A percentile compares a stretch with the other conserved stretches of the same genome.
Evolutionary conservation across 2,797 vertebrate species (phyloP).

Genomic region (Gallinago stenura): DNA sequence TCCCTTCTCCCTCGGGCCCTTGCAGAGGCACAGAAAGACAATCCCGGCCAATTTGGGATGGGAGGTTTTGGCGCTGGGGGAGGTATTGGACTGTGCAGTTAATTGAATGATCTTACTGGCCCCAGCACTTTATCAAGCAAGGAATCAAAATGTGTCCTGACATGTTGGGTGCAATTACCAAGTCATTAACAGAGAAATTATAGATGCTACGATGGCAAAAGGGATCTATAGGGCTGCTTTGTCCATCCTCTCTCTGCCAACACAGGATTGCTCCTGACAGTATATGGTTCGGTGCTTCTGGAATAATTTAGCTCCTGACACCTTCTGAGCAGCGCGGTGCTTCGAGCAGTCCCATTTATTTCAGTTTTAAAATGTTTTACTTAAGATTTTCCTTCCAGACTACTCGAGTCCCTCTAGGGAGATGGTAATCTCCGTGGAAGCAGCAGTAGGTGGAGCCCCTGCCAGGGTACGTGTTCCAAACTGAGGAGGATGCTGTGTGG

Average conservation of each 20-base stretch:
- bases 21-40: not conserved
- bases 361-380: not conserved
- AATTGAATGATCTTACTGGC: slow-evolving; percentile 11
- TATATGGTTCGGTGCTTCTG: not conserved
- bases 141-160: slow-evolving; percentile 51
- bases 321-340: not conserved
- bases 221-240: not conserved
- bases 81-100: not conserved
- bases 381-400: not conserved
- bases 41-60: not conserved
- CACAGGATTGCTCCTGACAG: slow-evolving; percentile 26
- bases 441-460: not conserved
- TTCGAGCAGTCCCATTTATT: not conserved
- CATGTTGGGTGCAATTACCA: slow-evolving; percentile 12
- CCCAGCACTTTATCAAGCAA: not conserved
- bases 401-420: not conserved
- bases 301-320: not conserved
- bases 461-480: accelerated
- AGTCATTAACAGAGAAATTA: slow-evolving; percentile 57
- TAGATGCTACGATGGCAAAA: slow-evolving; percentile 12
- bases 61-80: not conserved
- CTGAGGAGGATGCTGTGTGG: not conserved
- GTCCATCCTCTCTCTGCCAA: not conserved
- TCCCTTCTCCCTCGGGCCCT: not conserved
- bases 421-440: not conserved